Evolutionary conservation across 37 sponge, comb jelly and placozoan species (phyloP).

Genomic region (Ianthella basta): DNA sequence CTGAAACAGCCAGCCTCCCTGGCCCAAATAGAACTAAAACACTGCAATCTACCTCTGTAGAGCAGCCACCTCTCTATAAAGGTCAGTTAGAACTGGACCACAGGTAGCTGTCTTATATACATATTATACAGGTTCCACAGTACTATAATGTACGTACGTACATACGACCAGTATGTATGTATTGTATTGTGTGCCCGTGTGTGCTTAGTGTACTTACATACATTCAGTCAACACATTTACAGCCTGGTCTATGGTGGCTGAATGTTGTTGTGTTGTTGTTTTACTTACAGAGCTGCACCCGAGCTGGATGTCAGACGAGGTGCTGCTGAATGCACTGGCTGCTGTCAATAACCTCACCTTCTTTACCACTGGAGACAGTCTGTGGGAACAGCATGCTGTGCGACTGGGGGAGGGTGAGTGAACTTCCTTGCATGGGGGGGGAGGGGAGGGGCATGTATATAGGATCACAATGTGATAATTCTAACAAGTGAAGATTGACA

Average conservation of each 20-base stretch:
- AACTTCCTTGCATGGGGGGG: not conserved
- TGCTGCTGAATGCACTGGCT: slow-evolving; percentile 61
- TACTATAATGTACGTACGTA: not conserved
- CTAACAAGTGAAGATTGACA: not conserved
- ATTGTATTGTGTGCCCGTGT: too few species aligned
- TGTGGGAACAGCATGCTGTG: slow-evolving; percentile 4
- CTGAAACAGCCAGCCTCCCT: not conserved
- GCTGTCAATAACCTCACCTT: slow-evolving; percentile 79
- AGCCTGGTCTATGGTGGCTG: not conserved
- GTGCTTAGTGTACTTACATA: not conserved
- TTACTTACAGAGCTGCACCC: slow-evolving; percentile 1
- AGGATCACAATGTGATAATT: not conserved
- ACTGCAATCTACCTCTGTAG: too few species aligned
- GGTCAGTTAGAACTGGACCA: too few species aligned
- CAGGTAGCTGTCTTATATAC: too few species aligned
- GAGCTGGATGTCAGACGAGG: slow-evolving; percentile 46
- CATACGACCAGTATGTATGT: too few species aligned
- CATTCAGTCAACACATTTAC: not conserved
- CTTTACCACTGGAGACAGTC: slow-evolving; percentile 39
- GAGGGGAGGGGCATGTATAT: not conserved
- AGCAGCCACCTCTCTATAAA: too few species aligned
- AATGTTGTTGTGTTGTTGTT: not conserved
- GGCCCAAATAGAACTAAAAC: too few species aligned
- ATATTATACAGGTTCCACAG: too few species aligned
- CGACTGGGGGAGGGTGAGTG: slow-evolving; percentile 55